phyloP scores from a whole-genome alignment of 2,113 vertebrate species.

The Pseudorectes ferrugineus region DNA sequence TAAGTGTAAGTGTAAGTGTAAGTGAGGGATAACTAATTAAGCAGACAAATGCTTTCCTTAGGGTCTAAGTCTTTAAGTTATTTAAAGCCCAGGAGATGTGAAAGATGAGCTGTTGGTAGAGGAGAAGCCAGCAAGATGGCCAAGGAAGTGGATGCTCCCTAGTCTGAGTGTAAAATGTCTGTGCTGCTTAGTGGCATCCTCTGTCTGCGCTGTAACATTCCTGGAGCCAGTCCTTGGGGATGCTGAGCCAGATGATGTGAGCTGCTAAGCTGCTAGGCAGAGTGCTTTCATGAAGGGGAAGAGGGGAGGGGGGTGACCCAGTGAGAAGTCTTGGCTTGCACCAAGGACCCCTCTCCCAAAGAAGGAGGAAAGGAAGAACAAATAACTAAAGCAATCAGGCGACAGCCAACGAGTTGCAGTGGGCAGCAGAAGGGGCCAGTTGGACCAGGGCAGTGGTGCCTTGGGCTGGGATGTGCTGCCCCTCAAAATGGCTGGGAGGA shows the following conservation, averaged over 20 bases:
- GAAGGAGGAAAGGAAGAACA: neutral
- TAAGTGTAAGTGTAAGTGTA: no score
- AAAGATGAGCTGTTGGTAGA: neutral
- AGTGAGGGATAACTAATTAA: neutral
- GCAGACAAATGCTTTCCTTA: neutral
- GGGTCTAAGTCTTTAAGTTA: neutral
- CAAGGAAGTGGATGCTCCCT: neutral
- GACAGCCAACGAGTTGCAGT: fast-evolving
- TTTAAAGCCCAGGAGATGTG: neutral
- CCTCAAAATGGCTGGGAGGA: neutral
- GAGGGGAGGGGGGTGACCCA: neutral
- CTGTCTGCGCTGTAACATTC: neutral
- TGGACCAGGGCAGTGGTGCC: neutral
- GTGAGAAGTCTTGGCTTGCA: neutral
- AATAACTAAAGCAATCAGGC: neutral
- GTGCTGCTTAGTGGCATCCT: neutral
- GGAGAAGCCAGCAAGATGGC: neutral
- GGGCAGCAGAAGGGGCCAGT: neutral
- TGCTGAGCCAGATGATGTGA: neutral
- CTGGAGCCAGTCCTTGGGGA: neutral
- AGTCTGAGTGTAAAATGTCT: neutral
- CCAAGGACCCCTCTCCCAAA: neutral
- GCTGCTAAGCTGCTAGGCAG: neutral
- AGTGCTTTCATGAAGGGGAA: neutral
- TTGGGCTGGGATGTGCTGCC: neutral